Conservation (phyloP, 2,113 vertebrate species). For the Cebidichthys violaceus region DNA sequence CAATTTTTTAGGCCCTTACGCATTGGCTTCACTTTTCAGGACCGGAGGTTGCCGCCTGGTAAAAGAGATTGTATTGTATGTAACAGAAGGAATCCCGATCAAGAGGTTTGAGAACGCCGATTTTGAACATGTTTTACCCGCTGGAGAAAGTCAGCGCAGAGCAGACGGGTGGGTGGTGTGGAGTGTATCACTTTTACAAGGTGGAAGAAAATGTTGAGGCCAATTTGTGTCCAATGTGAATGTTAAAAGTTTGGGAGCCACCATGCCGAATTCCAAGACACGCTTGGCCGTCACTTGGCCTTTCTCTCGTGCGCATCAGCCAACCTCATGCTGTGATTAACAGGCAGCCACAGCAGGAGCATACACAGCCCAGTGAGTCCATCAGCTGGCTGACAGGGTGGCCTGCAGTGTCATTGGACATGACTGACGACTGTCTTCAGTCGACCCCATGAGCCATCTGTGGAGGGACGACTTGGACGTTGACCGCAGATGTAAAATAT, state of each 20-base stretch:
- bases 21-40: background rate
- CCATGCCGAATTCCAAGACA: slow-evolving; percentile 8
- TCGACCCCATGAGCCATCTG: slow-evolving; percentile 4
- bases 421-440: background rate
- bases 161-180: background rate
- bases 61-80: background rate
- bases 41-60: background rate
- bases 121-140: background rate
- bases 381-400: slow-evolving; percentile 5
- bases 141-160: background rate
- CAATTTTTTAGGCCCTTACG: background rate
- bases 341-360: slow-evolving; percentile 16
- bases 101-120: background rate
- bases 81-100: background rate
- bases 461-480: background rate
- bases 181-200: background rate
- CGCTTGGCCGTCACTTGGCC: slow-evolving; percentile 3
- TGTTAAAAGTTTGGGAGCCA: background rate
- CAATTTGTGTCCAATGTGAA: background rate
- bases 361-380: background rate
- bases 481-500: background rate
- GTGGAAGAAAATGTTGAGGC: background rate
- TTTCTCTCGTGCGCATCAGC: background rate
- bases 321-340: slow-evolving; percentile 4
- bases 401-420: slow-evolving; percentile 2